Evolutionary conservation across 2,888 invertebrate genomes (phyloP), one percentile per base, ranked within the genome.

Genomic region (Scelioninae gen. 2): DNA sequence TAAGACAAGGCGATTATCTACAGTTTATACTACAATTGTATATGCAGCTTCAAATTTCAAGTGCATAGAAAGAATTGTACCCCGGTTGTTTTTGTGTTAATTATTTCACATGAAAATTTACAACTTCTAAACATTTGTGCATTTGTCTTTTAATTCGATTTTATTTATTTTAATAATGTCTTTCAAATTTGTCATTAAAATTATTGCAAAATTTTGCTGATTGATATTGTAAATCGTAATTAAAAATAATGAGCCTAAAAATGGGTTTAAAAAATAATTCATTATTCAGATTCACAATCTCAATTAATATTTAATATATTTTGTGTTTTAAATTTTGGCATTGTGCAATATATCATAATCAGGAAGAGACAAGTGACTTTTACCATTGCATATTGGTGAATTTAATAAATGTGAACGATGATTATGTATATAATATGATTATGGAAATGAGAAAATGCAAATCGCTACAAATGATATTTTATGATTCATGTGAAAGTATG

Each of bases 1-100:
- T 52, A 39, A 48, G 45, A n/a, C n/a, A 43, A 68, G 48, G 58
- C 58, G 28, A 22, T 43, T 19, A 19, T 57, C 41, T 58, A 68
- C 58, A 13, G 35, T 37, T 46, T 48, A 6, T 18, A 55, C 45
- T 65, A 65, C 11, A 28, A n/a, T n/a, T n/a, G n/a, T n/a, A n/a
- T n/a, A 45, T 25, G 43, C 43, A 65, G 19, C 15, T 45, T n/a
- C 18, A 43, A 65, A 57, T 39, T 57, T 48, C 1, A 48, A 57
- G 46, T 41, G 48, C 39, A 57, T 2, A 65, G 39, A 46, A 48
- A 48, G 55, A 53, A 28, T 22, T 13, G 33, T 18, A 41, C n/a
- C 3, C 1, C 9, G 1, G 1, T 43, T 7, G 6, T 43, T 13
- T 19, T 53, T 55, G 0, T 15, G 10, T 25, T 9, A 18, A 13